Conservation (phyloP, 2,113 vertebrate species). For the Archilochus colubris region DNA sequence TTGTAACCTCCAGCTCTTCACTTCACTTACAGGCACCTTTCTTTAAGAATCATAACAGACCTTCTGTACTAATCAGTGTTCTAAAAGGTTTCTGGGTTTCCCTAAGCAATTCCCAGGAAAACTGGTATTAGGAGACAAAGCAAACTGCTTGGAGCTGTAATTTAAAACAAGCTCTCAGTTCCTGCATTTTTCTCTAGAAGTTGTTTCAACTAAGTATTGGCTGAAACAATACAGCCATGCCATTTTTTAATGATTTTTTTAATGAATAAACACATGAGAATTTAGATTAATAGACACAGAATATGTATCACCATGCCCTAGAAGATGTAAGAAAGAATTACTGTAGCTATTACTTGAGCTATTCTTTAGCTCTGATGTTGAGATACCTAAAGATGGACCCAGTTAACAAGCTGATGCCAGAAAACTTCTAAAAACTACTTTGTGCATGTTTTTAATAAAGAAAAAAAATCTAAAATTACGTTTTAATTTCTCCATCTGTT, state of each 20-base stretch:
- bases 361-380: neutral
- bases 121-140: neutral
- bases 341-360: no score
- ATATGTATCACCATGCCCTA: no score
- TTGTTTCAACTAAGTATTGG: fast-evolving
- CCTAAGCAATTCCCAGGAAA: neutral
- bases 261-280: neutral
- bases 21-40: neutral
- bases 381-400: neutral
- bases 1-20: no score
- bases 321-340: neutral
- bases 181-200: neutral
- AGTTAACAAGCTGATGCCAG: neutral
- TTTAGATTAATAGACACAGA: neutral
- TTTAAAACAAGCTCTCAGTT: neutral
- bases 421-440: neutral
- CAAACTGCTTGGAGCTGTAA: neutral
- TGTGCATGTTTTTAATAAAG: neutral
- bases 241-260: neutral
- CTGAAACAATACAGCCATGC: neutral
- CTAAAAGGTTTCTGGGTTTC: neutral
- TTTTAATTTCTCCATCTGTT: neutral
- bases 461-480: neutral
- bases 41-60: neutral
- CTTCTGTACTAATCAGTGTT: neutral